Conservation (phyloP, 2,113 vertebrate species). For the Tachycineta bicolor region DNA sequence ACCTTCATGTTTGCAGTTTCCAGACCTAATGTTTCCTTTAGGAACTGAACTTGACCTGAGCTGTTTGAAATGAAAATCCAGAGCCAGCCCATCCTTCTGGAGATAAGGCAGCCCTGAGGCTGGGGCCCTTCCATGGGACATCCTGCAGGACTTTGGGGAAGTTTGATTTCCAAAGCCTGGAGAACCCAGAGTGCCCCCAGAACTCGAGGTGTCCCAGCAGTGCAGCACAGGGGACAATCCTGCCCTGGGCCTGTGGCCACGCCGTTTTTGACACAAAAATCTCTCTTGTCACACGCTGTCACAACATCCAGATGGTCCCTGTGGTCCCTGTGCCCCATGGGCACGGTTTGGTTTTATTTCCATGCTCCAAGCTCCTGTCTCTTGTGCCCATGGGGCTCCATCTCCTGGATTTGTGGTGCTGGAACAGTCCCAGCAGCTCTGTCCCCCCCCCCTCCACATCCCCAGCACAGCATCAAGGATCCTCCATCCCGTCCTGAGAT, state of each 20-base stretch:
- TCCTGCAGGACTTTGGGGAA: background rate
- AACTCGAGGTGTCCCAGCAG: background rate
- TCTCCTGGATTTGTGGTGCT: background rate
- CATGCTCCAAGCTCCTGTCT: rapidly evolving
- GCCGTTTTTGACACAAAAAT: rapidly evolving
- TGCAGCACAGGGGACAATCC: background rate
- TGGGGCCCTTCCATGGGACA: background rate
- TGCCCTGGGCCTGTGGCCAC: background rate
- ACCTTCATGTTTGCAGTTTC: background rate
- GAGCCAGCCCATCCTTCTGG: background rate
- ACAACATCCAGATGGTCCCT: rapidly evolving
- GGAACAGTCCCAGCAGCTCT: background rate
- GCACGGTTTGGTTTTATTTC: too few species aligned
- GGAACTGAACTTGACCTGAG: background rate
- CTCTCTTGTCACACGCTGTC: background rate
- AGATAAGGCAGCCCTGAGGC: rapidly evolving
- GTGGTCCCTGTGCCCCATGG: rapidly evolving
- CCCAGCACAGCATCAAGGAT: constrained; percentile 9
- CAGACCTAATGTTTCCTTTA: background rate
- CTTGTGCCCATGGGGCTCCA: rapidly evolving
- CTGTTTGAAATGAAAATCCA: background rate
- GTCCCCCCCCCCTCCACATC: background rate
- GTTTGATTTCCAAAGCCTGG: background rate
- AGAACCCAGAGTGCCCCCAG: background rate
- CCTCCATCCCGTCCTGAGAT: background rate